Evolutionary conservation across 1,140 invertebrate genomes (phyloP).

Genomic region (Globodera rostochiensis): DNA sequence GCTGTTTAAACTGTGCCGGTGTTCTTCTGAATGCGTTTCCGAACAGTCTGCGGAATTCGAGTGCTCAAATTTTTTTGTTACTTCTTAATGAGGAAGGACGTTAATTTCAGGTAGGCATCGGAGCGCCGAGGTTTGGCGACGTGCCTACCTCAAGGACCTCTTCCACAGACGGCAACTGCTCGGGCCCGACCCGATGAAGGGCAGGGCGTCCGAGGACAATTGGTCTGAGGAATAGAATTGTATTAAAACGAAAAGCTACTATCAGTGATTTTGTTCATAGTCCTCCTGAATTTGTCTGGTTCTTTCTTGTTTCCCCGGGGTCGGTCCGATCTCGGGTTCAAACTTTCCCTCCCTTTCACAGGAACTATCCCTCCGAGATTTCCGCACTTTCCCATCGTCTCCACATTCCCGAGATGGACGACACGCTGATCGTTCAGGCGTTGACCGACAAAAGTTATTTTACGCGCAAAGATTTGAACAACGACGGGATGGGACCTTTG

Average conservation of each 20-base stretch:
- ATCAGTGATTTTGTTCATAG: no score
- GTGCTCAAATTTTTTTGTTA: not conserved
- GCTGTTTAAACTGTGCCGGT: not conserved
- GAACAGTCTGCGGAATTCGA: not conserved
- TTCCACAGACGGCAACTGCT: constrained; percentile 40
- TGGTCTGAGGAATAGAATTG: constrained; percentile 32
- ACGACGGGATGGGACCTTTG: constrained; percentile 27
- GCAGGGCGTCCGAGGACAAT: constrained; percentile 41
- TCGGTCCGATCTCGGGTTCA: no score
- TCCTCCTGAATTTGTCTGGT: no score
- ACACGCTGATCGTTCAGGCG: constrained; percentile 35
- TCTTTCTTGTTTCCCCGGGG: no score
- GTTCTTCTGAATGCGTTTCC: not conserved
- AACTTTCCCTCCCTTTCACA: constrained; percentile 29
- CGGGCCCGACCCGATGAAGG: constrained; percentile 41
- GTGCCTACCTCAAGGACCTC: constrained; percentile 37
- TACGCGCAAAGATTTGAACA: constrained; percentile 37
- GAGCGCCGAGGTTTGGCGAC: constrained; percentile 3
- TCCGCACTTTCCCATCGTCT: constrained; percentile 46
- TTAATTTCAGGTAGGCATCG: constrained; percentile 5
- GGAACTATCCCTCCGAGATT: constrained; percentile 49
- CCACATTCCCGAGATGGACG: constrained; percentile 32
- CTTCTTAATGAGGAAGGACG: not conserved
- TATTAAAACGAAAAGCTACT: no score
- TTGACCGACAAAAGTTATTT: constrained; percentile 47